phyloP scores from a whole-genome alignment of 2,113 vertebrate species.

The Egretta garzetta region DNA sequence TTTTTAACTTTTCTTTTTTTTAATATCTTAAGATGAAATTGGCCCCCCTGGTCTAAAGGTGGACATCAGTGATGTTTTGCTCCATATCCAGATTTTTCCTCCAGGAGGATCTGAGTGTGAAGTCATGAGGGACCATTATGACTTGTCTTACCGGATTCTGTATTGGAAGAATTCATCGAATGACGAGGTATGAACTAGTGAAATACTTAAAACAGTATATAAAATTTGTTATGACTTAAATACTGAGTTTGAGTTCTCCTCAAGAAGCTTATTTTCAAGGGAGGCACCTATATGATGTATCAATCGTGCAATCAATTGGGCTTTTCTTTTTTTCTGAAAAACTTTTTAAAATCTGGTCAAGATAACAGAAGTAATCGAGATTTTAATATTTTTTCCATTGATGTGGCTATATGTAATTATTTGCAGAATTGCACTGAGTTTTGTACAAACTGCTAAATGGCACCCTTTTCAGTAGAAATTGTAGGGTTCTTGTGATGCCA shows the following conservation, averaged over 20 bases:
- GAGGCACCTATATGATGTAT: accelerated
- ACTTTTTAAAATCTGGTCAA: background rate
- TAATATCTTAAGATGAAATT: slow-evolving; percentile 41
- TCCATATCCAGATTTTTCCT: slow-evolving; percentile 45
- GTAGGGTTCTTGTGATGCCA: background rate
- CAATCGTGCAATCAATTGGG: background rate
- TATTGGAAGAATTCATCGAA: slow-evolving; percentile 63
- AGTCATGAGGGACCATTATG: background rate
- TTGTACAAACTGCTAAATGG: background rate
- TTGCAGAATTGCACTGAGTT: background rate
- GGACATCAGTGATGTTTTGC: background rate
- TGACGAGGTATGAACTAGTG: slow-evolving; percentile 42
- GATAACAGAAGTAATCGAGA: background rate
- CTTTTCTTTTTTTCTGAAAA: background rate
- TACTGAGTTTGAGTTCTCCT: background rate
- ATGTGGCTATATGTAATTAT: background rate
- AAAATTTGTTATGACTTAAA: background rate
- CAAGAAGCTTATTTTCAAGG: background rate
- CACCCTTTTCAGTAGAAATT: background rate
- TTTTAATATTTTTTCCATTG: background rate
- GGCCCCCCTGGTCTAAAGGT: slow-evolving; percentile 51
- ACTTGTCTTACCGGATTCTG: slow-evolving; percentile 44
- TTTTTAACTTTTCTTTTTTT: background rate
- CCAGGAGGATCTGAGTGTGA: background rate
- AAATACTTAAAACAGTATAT: background rate